Conservation (phyloP, 2,888 invertebrate species). For the Tetranychus truncatus region DNA sequence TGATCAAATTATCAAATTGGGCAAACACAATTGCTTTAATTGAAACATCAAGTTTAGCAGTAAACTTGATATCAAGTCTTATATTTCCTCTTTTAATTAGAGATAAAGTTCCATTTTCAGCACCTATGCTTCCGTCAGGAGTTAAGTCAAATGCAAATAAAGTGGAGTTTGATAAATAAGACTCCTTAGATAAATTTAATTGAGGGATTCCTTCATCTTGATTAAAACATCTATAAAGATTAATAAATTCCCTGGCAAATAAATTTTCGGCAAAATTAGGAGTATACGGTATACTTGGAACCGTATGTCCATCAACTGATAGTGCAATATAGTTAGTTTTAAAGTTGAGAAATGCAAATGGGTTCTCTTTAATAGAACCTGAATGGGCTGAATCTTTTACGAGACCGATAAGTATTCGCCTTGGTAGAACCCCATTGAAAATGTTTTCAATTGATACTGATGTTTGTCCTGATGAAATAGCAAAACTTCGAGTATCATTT, state of each 20-base stretch:
- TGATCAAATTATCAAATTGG: background rate
- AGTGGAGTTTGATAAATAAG: background rate
- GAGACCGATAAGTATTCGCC: constrained; percentile 29
- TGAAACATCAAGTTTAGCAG: background rate
- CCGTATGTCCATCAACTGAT: background rate
- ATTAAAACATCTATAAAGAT: background rate
- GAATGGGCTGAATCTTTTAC: constrained; percentile 25
- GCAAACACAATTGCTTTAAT: background rate
- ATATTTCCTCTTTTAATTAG: background rate
- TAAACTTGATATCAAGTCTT: background rate
- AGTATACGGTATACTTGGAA: background rate
- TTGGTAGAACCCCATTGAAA: constrained; percentile 29
- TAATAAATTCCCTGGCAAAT: background rate
- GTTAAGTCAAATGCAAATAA: background rate
- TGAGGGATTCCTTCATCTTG: background rate
- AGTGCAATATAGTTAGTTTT: background rate
- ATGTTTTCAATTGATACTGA: constrained; percentile 30
- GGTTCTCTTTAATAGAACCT: constrained; percentile 16
- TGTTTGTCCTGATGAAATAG: constrained; percentile 27
- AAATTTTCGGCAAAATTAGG: background rate
- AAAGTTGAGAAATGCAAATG: constrained; percentile 9
- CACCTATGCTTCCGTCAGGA: background rate
- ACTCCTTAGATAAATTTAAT: background rate
- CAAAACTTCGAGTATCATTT: constrained; percentile 25
- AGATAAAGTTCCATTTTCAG: constrained; percentile 3